phyloP scores from a whole-genome alignment of 2,797 vertebrate genomes.

The Sebastes melanostomus region DNA sequence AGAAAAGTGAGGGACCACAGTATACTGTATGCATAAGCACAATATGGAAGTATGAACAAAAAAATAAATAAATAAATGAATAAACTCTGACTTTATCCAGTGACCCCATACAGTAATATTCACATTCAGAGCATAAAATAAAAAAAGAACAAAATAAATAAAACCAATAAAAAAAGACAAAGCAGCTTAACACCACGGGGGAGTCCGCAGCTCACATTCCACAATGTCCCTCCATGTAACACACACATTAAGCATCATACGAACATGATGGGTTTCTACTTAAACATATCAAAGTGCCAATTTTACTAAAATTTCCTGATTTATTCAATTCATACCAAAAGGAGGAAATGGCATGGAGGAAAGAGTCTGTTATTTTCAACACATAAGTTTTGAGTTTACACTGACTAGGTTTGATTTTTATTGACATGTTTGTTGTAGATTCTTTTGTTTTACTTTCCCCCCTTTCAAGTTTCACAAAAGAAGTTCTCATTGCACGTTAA shows the following conservation, averaged over 20 bases:
- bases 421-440: conserved; percentile 75
- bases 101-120: conserved; percentile 89
- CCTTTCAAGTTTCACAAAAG: conserved; percentile 80
- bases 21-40: conserved; percentile 94
- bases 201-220: conserved; percentile 87
- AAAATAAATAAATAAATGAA: conserved; percentile 85
- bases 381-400: conserved; percentile 76
- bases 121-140: conserved; percentile 92
- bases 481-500: conserved; percentile 84
- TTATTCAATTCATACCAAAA: conserved; percentile 97
- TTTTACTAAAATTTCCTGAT: conserved; percentile 99
- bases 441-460: conserved; percentile 58
- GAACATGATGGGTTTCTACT: conserved; percentile 93
- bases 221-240: conserved; percentile 90
- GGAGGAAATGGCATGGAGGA: conserved; percentile 92
- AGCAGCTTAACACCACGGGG: conserved; percentile 94
- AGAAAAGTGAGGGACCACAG: conserved; percentile 81
- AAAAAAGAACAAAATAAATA: conserved; percentile 88
- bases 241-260: conserved; percentile 84
- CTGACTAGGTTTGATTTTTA: conserved; percentile 82
- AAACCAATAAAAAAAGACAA: conserved; percentile 86
- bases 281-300: conserved; percentile 99
- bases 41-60: conserved; percentile 90
- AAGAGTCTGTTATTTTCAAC: conserved; percentile 87
- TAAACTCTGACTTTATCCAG: conserved; percentile 90